Evolutionary conservation across 1,140 invertebrate species (phyloP), one percentile per base, ranked within the genome.

Genomic region (Megathymus violae): DNA sequence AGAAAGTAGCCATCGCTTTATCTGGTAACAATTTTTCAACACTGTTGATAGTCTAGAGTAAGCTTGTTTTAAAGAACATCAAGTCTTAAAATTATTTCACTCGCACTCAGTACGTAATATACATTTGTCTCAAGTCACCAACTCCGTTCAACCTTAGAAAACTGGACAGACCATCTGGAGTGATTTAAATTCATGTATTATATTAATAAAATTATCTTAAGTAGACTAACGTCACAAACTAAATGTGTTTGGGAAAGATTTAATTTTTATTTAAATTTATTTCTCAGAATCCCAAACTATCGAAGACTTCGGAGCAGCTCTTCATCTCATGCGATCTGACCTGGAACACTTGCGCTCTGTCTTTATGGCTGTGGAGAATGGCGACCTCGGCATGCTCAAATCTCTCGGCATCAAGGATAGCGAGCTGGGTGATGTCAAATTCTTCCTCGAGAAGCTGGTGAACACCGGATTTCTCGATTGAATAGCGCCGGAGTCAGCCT

Each of bases 391-490:
- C 56, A 97, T 98, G 95, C 92, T 99, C 34, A 98, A 98, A 86
- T 97, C 97, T 6, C 93, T 98, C 17, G 97, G 97, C 41, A 98
- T 98, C 84, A 98, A 98, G 89, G 97, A 98, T 88, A 97, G 97
- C 0, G 98, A 99, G 85, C 92, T 98, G 19, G 97, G 97, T n/a
- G 98, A 99, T 82, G 97, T 99, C 16, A 98, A 98, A 84, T 99
- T 99, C 92, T 99, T 99, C 93, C 93, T 98, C 62, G 97, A 99
- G 91, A 98, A 98, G 91, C 94, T 99, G 66, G 97, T 98, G 40
- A 98, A 98, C 89, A 99, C 98, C 62, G 98, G 98, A 65, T 99
- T 99, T 92, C 95, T 99, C 78, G 97, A 98, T 93, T 98, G 95
- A 97, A 93, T 93, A 92, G 93, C 93, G 81, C 93, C 92, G 91